Percentiles rank a stretch among this genome's conserved stretches.
These are phyloP conservation scores for Leptatherina wallacei DNA, from an alignment of 2,797 vertebrate species.

Conservation along the genomic window DNA sequence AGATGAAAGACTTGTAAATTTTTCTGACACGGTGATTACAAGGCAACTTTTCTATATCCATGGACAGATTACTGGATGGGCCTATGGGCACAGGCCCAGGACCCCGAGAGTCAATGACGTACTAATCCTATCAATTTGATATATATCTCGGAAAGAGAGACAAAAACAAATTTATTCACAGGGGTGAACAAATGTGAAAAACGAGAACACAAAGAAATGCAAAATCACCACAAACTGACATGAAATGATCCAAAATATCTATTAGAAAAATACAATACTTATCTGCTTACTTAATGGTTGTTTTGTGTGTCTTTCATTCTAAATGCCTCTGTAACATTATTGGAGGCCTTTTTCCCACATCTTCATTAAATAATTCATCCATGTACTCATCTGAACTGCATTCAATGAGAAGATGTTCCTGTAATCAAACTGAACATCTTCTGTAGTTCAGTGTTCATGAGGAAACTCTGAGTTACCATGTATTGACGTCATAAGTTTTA, in stretches of 20 bases:
- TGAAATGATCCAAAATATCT: not conserved
- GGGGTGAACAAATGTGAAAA: not conserved
- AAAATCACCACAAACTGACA: too few species aligned
- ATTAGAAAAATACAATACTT: not conserved
- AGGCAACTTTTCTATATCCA: conserved; percentile 5
- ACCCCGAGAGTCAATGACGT: not conserved
- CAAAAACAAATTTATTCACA: too few species aligned
- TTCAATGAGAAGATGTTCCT: not conserved
- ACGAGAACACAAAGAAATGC: not conserved
- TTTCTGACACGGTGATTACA: not conserved
- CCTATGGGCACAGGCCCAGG: not conserved
- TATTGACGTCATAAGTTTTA: not conserved
- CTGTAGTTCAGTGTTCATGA: not conserved
- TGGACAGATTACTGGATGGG: not conserved
- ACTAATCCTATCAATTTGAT: not conserved
- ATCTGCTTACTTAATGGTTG: not conserved
- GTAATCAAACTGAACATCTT: not conserved
- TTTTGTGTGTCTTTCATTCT: not conserved
- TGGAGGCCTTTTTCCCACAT: not conserved
- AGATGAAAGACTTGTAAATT: conserved; percentile 16
- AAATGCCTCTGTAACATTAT: too few species aligned
- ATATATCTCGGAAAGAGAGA: not conserved
- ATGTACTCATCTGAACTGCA: not conserved
- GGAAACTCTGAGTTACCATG: not conserved
- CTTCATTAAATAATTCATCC: not conserved